Conservation (phyloP, 2,888 invertebrate genomes). For the Tetranychus truncatus region DNA sequence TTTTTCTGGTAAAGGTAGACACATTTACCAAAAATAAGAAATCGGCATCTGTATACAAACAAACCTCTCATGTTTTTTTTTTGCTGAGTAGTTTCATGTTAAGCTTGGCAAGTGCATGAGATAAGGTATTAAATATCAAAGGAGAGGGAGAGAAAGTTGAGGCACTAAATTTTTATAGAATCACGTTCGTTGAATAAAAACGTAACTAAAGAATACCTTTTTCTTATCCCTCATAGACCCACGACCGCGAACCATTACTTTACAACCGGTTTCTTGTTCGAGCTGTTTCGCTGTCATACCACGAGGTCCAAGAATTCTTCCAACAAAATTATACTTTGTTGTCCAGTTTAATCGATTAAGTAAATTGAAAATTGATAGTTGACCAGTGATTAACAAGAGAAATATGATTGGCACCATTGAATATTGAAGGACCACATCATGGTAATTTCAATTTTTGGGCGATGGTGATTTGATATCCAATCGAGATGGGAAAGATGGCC, state of each 20-base stretch:
- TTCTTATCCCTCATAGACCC: slow-evolving; percentile 99
- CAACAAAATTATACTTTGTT: slow-evolving; percentile 92
- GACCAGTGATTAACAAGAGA: neutral
- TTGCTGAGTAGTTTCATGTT: neutral
- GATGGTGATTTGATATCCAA: too few species aligned
- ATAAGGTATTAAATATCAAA: too few species aligned
- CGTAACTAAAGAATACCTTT: slow-evolving; percentile 51
- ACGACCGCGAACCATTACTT: slow-evolving; percentile 99
- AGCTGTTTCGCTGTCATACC: slow-evolving; percentile 99
- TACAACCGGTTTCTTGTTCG: slow-evolving; percentile 99
- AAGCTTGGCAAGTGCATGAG: neutral
- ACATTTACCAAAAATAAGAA: too few species aligned
- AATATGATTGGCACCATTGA: neutral
- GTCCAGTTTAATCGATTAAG: neutral
- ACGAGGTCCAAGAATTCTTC: slow-evolving; percentile 93
- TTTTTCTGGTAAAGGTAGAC: too few species aligned
- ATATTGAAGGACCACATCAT: neutral
- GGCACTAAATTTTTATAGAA: too few species aligned
- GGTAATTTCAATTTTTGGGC: neutral
- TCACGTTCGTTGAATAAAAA: neutral
- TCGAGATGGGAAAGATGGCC: too few species aligned
- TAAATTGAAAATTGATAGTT: neutral
- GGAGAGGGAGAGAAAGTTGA: too few species aligned
- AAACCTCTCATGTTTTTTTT: too few species aligned
- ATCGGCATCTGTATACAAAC: too few species aligned